Evolutionary conservation across 2,888 invertebrate species (phyloP).

Genomic region (Dorcus hopei): DNA sequence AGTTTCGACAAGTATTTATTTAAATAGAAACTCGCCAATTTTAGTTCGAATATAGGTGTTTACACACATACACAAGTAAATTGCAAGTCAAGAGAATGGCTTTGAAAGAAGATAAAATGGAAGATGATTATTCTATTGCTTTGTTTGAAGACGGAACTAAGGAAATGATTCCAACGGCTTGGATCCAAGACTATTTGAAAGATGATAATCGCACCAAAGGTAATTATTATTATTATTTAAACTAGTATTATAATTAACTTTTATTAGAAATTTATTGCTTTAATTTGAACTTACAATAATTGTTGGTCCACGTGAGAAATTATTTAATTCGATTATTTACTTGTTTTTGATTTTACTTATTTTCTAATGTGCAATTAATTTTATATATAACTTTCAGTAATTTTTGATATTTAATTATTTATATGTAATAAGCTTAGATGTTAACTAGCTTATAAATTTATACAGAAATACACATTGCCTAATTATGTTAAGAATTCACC

Average conservation of each 20-base stretch:
- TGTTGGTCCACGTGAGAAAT: background rate
- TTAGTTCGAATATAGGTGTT: too few species aligned
- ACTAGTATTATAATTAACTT: background rate
- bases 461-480: too few species aligned
- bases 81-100: background rate
- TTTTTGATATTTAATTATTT: too few species aligned
- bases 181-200: slow-evolving; percentile 21
- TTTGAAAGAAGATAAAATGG: background rate
- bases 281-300: background rate
- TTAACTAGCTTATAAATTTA: too few species aligned
- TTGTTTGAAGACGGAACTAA: slow-evolving; percentile 19
- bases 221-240: background rate
- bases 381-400: too few species aligned
- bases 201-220: slow-evolving; percentile 3
- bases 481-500: too few species aligned
- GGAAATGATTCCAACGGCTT: slow-evolving; percentile 19
- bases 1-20: too few species aligned
- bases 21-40: too few species aligned
- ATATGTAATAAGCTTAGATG: too few species aligned
- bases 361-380: too few species aligned
- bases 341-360: too few species aligned
- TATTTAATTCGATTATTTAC: background rate
- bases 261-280: background rate
- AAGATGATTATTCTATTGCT: slow-evolving; percentile 19
- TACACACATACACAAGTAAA: background rate